phyloP scores from a whole-genome alignment of 2,113 vertebrate species.

The Mandrillus leucophaeus region DNA sequence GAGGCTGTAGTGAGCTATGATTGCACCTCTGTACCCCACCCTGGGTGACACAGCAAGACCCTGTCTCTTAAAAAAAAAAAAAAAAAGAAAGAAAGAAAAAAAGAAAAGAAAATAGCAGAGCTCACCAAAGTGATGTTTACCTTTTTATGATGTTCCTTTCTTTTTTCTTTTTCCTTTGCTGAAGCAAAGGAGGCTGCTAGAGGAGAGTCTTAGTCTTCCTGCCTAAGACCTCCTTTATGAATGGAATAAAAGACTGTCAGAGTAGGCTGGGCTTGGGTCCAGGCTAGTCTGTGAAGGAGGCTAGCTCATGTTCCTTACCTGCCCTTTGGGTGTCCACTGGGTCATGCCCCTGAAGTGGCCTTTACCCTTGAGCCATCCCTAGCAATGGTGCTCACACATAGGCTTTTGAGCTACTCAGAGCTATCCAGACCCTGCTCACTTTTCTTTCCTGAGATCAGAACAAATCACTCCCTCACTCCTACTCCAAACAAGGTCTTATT shows the following conservation, averaged over 20 bases:
- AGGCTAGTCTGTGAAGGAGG: neutral
- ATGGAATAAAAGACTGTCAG: neutral
- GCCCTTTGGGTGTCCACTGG: neutral
- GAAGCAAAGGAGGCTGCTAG: conserved; percentile 39
- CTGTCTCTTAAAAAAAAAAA: too few species aligned
- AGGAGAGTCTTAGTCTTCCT: neutral
- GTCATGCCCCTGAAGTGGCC: neutral
- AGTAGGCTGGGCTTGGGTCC: neutral
- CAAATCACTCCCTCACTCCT: neutral
- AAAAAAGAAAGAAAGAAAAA: too few species aligned
- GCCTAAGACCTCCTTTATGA: neutral
- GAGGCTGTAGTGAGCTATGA: too few species aligned
- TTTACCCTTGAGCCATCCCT: neutral
- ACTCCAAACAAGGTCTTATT: neutral
- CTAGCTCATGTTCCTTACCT: neutral
- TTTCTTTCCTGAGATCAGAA: neutral
- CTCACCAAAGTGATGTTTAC: neutral
- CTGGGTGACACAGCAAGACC: too few species aligned
- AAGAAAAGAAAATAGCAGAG: neutral
- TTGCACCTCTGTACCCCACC: too few species aligned
- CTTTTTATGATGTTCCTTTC: neutral
- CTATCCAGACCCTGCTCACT: neutral
- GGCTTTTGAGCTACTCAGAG: neutral
- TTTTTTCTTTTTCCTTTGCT: neutral
- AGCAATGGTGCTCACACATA: neutral